These are phyloP conservation scores for Ennomos fuscantarius DNA, from an alignment of 2,888 invertebrate species.

Conservation along the genomic window DNA sequence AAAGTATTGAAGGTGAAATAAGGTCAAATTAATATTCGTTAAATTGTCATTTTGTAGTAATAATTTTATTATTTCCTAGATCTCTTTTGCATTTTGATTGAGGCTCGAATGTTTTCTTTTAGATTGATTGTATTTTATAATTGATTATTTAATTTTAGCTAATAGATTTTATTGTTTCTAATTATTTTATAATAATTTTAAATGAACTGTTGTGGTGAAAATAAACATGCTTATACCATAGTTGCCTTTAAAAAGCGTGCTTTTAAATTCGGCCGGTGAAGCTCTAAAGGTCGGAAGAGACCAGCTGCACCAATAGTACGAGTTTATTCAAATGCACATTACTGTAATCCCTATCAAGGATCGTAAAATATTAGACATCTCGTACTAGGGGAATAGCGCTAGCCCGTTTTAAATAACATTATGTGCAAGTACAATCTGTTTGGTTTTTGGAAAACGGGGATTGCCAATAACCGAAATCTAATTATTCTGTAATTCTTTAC, in stretches of 20 bases:
- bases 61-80: conserved; percentile 47
- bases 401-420: too few species aligned
- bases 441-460: too few species aligned
- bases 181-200: background rate
- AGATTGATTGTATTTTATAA: conserved; percentile 7
- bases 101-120: conserved; percentile 51
- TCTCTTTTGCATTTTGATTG: conserved; percentile 67
- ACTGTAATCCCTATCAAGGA: too few species aligned
- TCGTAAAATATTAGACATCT: too few species aligned
- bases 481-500: too few species aligned
- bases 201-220: background rate
- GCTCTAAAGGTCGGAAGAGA: too few species aligned
- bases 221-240: conserved; percentile 5
- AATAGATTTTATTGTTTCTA: background rate
- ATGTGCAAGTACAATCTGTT: too few species aligned
- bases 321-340: too few species aligned
- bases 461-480: too few species aligned
- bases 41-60: background rate
- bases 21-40: background rate
- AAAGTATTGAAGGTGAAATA: background rate
- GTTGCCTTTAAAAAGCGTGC: background rate
- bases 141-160: background rate
- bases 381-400: too few species aligned
- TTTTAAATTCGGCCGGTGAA: background rate
- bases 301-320: too few species aligned